Conservation (phyloP, 1,140 invertebrate species). For the Ectropis grisescens region DNA sequence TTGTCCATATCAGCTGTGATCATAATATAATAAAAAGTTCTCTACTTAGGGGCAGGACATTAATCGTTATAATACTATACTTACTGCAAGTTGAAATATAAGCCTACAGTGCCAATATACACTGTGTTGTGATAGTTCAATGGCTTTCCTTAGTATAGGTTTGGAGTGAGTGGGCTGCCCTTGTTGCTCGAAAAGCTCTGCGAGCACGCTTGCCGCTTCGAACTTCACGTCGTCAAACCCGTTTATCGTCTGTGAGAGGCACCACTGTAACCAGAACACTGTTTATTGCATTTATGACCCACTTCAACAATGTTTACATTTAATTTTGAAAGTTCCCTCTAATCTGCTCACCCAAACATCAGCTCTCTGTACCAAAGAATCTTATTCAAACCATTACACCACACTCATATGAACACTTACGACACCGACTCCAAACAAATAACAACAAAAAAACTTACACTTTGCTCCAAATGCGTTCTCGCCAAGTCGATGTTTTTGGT, state of each 20-base stretch:
- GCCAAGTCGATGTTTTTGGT: slow-evolving; percentile 96
- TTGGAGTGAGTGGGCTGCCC: slow-evolving; percentile 88
- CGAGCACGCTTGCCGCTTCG: slow-evolving; percentile 92
- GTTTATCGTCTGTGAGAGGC: slow-evolving; percentile 86
- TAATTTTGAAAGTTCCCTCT: slow-evolving; percentile 21
- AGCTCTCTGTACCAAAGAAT: not conserved
- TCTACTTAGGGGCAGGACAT: too few relatives aligned
- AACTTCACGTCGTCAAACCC: slow-evolving; percentile 97
- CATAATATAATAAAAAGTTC: too few relatives aligned
- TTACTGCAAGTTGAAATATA: slow-evolving; percentile 94
- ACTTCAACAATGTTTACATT: slow-evolving; percentile 54
- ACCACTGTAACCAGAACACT: slow-evolving; percentile 81
- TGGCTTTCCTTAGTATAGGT: slow-evolving; percentile 89
- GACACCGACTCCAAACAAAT: slow-evolving; percentile 14
- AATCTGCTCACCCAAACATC: slow-evolving; percentile 1
- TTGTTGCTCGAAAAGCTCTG: slow-evolving; percentile 91
- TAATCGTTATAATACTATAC: too few relatives aligned
- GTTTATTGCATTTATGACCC: slow-evolving; percentile 28
- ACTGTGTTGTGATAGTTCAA: slow-evolving; percentile 94
- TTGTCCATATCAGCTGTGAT: too few relatives aligned
- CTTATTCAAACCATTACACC: not conserved
- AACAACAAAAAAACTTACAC: slow-evolving; percentile 78
- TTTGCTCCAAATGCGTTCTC: slow-evolving; percentile 94
- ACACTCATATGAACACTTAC: slow-evolving; percentile 1
- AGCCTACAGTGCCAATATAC: slow-evolving; percentile 97